Percentiles rank a stretch among this genome's conserved stretches.
Evolutionary conservation across 2,888 invertebrate species (phyloP).

Genomic region (Nomada fucata): DNA sequence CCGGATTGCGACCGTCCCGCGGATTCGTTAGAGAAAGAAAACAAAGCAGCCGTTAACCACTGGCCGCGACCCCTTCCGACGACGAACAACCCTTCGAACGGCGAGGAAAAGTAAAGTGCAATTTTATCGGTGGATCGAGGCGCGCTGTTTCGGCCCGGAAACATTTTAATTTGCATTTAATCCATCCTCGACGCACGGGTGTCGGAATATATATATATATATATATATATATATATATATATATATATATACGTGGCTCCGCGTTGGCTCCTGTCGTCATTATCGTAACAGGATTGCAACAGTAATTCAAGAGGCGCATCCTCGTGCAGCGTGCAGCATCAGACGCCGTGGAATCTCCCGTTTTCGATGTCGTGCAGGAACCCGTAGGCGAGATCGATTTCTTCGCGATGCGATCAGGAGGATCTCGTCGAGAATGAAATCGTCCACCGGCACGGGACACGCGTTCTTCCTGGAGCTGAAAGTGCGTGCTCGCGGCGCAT

Average conservation of each 20-base stretch:
- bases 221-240: slow-evolving; percentile 9
- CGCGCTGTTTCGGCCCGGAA: slow-evolving; percentile 33
- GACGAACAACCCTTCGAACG: not conserved
- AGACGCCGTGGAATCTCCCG: slow-evolving; percentile 52
- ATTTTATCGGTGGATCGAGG: slow-evolving; percentile 39
- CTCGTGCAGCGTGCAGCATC: slow-evolving; percentile 44
- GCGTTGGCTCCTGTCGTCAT: slow-evolving; percentile 50
- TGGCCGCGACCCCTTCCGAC: not conserved
- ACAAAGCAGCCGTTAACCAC: slow-evolving; percentile 5
- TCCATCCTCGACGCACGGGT: slow-evolving; percentile 25
- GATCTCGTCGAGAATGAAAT: slow-evolving; percentile 46
- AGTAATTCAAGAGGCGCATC: slow-evolving; percentile 54
- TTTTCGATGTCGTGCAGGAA: slow-evolving; percentile 59
- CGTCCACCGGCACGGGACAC: slow-evolving; percentile 60
- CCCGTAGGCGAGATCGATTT: slow-evolving; percentile 72
- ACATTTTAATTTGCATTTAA: slow-evolving; percentile 63
- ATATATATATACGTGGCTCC: not conserved
- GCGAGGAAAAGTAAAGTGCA: slow-evolving; percentile 11
- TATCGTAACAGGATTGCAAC: slow-evolving; percentile 64
- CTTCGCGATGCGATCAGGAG: slow-evolving; percentile 42
- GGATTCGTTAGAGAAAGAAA: not conserved
- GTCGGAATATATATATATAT: slow-evolving; percentile 10
- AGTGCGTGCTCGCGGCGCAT: slow-evolving; percentile 79
- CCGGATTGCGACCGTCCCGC: not conserved
- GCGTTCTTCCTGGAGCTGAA: slow-evolving; percentile 58